These are phyloP conservation scores for Suricata suricatta DNA, from an alignment of 2,113 vertebrate species.

Conservation along the genomic window DNA sequence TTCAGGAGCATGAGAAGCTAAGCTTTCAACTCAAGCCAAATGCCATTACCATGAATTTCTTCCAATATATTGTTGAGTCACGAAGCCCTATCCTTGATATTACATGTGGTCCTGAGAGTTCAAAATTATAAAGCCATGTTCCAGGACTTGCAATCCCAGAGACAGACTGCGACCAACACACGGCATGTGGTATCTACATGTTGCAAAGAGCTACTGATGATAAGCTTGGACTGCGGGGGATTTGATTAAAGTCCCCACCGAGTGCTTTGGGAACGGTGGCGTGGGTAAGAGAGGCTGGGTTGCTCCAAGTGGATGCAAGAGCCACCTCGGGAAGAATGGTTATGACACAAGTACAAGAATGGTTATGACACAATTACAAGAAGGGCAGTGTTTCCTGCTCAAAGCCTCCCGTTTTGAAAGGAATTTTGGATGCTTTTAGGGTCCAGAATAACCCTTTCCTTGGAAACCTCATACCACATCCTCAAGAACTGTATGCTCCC, in stretches of 20 bases:
- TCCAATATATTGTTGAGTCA: constrained; percentile 43
- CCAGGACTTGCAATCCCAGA: constrained; percentile 54
- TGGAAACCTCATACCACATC: background rate
- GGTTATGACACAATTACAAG: background rate
- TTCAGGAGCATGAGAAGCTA: constrained; percentile 63
- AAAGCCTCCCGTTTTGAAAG: background rate
- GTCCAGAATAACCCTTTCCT: background rate
- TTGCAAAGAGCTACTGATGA: constrained; percentile 36
- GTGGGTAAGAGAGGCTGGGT: background rate
- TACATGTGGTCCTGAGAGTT: constrained; percentile 61
- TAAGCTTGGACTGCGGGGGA: background rate
- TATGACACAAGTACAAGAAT: background rate
- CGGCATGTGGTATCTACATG: background rate
- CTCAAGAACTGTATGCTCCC: background rate
- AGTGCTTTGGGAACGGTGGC: background rate
- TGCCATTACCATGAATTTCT: constrained; percentile 64
- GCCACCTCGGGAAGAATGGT: background rate
- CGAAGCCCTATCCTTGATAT: constrained; percentile 59
- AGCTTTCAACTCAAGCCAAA: constrained; percentile 76
- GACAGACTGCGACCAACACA: constrained; percentile 64
- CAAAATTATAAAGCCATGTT: constrained; percentile 72
- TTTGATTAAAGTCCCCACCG: constrained; percentile 39
- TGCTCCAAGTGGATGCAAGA: background rate
- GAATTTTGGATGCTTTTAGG: background rate
- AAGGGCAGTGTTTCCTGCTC: background rate